Percentiles rank a stretch among this genome's conserved stretches.
Evolutionary conservation across 2,113 vertebrate genomes (phyloP).

Genomic region (Petromus typicus): DNA sequence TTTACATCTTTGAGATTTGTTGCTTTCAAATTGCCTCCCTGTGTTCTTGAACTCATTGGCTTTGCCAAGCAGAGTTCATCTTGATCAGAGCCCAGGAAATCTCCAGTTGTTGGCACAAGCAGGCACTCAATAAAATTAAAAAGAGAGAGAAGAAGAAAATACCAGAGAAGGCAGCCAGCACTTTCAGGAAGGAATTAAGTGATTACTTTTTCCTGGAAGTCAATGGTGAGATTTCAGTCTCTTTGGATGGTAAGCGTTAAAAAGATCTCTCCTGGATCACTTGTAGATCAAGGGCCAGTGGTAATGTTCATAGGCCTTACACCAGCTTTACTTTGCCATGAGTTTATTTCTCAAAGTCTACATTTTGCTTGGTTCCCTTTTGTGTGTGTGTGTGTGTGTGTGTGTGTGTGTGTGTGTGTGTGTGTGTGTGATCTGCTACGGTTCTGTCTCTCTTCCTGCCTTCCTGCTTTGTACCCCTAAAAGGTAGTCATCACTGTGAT

Average conservation of each 20-base stretch:
- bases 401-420: neutral
- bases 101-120: constrained; percentile 67
- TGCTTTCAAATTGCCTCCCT: constrained; percentile 50
- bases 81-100: constrained; percentile 58
- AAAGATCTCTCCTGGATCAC: neutral
- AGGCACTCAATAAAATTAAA: constrained; percentile 78
- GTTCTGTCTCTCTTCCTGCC: neutral
- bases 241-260: neutral
- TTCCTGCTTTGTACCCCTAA: constrained; percentile 15
- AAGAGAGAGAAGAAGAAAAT: neutral
- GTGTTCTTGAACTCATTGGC: constrained; percentile 16
- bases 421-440: neutral
- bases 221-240: neutral
- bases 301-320: neutral
- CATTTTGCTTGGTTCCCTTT: constrained; percentile 12
- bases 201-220: constrained; percentile 71
- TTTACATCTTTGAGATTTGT: constrained; percentile 39
- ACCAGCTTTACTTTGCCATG: neutral
- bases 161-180: neutral
- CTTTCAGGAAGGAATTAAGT: constrained; percentile 69
- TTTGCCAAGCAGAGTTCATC: constrained; percentile 35
- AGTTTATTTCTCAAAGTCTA: neutral
- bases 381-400: neutral
- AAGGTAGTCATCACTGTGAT: constrained; percentile 38
- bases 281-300: neutral